Evolutionary conservation across 2,888 invertebrate species (phyloP), one percentile per base, ranked within the genome.

Genomic region (Calephelis perditalis): DNA sequence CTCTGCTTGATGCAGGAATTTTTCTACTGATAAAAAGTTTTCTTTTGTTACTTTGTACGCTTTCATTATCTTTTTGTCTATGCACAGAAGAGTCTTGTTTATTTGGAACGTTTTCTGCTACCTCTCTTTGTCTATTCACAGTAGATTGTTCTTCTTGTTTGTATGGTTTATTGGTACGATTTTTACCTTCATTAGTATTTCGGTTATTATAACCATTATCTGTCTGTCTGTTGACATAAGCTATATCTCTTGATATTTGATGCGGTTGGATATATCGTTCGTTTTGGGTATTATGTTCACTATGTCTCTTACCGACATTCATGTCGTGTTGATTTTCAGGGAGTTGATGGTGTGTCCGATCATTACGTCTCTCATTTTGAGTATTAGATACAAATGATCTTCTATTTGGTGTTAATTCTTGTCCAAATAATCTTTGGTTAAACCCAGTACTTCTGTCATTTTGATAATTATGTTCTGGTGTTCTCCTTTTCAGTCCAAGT

Each of bases 11-110:
- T 54, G 26, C 52, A 2, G 52, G 52, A 11, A 54, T 35, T 36
- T 5, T n/a, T n/a, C 52, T 54, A 54, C 52, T 54, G 10, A 54
- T 54, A 36, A n/a, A 54, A 11, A 36, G n/a, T 36, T 54, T 54
- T 35, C n/a, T 45, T 45, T 45, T 45, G 10, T 45, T 54, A 54
- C 7, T 54, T 1, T 40, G 40, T 40, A 8, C 6, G 40, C 40
- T 40, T 40, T 40, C 40, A 40, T 40, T 7, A 40, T 40, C 37
- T 37, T 37, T 37, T 2, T 37, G 37, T 7, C 37, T 15, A 15
- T 15, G 15, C 15, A 15, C 37, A 37, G 37, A 37, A 37, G 37
- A 37, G 6, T 37, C 37, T 37, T 37, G 37, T 7, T 37, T 37
- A 52, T 52, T 52, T 11, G 26, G 52, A 26, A 26, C 6, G 35